phyloP scores from a whole-genome alignment of 2,888 invertebrate species.

The Saturnia pavonia region DNA sequence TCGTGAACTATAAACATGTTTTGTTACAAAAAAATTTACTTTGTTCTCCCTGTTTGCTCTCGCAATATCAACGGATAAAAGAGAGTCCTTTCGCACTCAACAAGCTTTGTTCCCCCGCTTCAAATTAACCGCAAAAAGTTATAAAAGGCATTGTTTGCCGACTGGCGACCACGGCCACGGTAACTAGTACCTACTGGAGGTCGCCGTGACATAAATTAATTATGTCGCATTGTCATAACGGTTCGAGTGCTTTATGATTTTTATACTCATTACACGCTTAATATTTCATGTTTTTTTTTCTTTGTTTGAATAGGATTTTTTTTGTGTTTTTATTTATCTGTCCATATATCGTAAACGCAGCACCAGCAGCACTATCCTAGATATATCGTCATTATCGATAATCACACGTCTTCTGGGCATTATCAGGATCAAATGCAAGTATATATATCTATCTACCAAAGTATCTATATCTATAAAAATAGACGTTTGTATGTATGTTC shows the following conservation, averaged over 20 bases:
- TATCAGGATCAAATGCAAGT: too few species aligned
- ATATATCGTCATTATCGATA: too few species aligned
- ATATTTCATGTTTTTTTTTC: not conserved
- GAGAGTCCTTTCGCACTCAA: constrained; percentile 21
- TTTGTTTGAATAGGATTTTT: not conserved
- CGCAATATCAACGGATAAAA: constrained; percentile 24
- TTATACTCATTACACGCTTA: not conserved
- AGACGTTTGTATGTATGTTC: too few species aligned
- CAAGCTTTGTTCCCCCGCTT: constrained; percentile 38
- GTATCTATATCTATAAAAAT: too few species aligned
- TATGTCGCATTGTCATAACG: not conserved
- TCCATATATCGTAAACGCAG: too few species aligned
- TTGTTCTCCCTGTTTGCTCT: constrained; percentile 29
- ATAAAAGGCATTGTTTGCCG: constrained; percentile 27
- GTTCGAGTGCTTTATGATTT: not conserved
- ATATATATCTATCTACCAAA: too few species aligned
- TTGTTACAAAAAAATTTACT: constrained; percentile 23
- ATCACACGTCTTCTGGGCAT: too few species aligned
- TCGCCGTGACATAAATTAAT: constrained; percentile 13
- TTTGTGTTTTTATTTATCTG: not conserved
- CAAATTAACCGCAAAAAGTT: constrained; percentile 49
- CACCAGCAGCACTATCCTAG: too few species aligned
- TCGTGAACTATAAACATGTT: constrained; percentile 10
- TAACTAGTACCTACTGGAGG: constrained; percentile 18
- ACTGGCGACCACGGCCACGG: constrained; percentile 16